These are phyloP conservation scores for Zeuzera pyrina DNA, from an alignment of 2,888 invertebrate genomes.

Conservation along the genomic window DNA sequence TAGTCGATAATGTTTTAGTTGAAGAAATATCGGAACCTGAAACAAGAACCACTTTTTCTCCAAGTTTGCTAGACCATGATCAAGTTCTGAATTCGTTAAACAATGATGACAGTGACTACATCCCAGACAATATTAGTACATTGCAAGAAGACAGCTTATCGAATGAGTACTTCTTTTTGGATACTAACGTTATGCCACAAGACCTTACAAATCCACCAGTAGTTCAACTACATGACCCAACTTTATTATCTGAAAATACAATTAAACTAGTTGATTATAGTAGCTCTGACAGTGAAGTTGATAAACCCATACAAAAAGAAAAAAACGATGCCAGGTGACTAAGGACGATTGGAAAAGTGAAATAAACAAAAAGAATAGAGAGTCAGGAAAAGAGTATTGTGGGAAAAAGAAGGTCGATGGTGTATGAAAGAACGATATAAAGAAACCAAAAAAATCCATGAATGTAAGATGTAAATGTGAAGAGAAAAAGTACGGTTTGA, in stretches of 20 bases:
- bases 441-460: slow-evolving; percentile 9
- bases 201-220: too few relatives aligned
- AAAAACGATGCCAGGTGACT: slow-evolving; percentile 13
- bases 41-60: too few relatives aligned
- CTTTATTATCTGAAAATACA: not conserved
- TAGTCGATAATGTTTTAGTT: not conserved
- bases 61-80: too few relatives aligned
- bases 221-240: too few relatives aligned
- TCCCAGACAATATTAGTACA: too few relatives aligned
- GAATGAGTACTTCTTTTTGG: too few relatives aligned
- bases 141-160: too few relatives aligned
- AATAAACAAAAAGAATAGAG: slow-evolving; percentile 10
- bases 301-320: slow-evolving; percentile 8
- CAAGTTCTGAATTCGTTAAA: too few relatives aligned
- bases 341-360: slow-evolving; percentile 9
- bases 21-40: slow-evolving; percentile 1
- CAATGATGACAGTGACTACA: too few relatives aligned
- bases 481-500: slow-evolving; percentile 9
- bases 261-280: slow-evolving; percentile 1
- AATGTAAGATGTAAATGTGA: slow-evolving; percentile 12
- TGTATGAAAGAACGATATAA: slow-evolving; percentile 11
- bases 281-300: not conserved
- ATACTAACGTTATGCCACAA: too few relatives aligned
- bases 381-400: slow-evolving; percentile 11
- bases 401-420: slow-evolving; percentile 11